Percentiles rank a stretch among this genome's conserved stretches.
Conservation (phyloP, 2,113 vertebrate species). For the Caloenas nicobarica region DNA sequence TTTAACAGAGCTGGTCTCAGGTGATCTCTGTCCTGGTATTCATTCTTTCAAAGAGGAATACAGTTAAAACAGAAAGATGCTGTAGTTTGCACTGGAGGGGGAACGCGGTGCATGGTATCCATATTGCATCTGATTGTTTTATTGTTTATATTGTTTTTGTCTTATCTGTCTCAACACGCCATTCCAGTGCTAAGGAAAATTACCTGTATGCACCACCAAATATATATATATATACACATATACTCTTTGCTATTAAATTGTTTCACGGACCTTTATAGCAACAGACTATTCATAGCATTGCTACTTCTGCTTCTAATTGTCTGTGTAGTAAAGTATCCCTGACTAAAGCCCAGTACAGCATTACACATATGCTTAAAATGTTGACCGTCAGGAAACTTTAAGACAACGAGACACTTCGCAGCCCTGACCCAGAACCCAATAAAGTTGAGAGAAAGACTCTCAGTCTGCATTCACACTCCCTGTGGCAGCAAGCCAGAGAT, state of each 20-base stretch:
- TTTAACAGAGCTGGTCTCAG: background rate
- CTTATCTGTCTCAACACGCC: background rate
- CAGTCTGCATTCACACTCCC: background rate
- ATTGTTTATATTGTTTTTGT: background rate
- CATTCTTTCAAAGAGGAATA: background rate
- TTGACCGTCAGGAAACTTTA: background rate
- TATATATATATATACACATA: background rate
- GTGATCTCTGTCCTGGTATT: background rate
- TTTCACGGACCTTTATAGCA: background rate
- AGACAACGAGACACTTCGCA: background rate
- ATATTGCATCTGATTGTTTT: background rate
- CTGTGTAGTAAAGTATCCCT: background rate
- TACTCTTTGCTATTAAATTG: background rate
- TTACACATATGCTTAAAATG: background rate
- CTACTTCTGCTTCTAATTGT: background rate
- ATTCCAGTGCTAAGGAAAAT: constrained; percentile 4
- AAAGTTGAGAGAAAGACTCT: background rate
- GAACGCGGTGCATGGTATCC: background rate
- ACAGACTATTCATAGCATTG: background rate
- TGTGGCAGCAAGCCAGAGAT: background rate
- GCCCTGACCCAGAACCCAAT: background rate
- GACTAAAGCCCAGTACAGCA: background rate
- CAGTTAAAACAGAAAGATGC: background rate
- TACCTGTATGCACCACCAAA: background rate
- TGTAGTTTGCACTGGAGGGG: background rate